These are phyloP conservation scores for Pollenia angustigena DNA, from an alignment of 2,888 invertebrate genomes.

Conservation along the genomic window DNA sequence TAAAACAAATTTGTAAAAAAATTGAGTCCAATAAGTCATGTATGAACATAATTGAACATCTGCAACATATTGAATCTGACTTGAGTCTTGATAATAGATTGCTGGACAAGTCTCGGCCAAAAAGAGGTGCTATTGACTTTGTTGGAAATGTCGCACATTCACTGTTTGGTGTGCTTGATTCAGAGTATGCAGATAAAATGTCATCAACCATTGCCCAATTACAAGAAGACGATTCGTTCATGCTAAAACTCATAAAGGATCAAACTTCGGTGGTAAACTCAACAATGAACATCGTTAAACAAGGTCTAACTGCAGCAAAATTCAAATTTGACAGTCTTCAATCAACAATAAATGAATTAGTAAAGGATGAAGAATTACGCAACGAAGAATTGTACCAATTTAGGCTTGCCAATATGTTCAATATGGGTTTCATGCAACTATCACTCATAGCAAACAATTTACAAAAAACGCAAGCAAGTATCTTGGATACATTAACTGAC, in stretches of 20 bases:
- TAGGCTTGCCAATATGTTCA: neutral
- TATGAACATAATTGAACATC: neutral
- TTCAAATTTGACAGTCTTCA: neutral
- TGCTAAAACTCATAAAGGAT: neutral
- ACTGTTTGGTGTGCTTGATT: conserved; percentile 22
- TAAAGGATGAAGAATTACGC: neutral
- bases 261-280: conserved; percentile 2
- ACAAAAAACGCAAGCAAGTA: conserved; percentile 11
- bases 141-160: conserved; percentile 22
- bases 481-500: too few species aligned
- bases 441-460: neutral
- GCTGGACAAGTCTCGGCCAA: neutral
- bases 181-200: neutral
- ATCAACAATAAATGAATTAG: neutral
- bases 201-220: neutral
- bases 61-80: neutral
- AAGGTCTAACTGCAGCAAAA: neutral
- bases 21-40: neutral
- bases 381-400: neutral
- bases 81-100: neutral
- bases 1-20: neutral
- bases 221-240: neutral
- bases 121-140: neutral
- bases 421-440: neutral
- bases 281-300: neutral